These are phyloP conservation scores for Orchestia grillus DNA, from an alignment of 1,140 invertebrate genomes.

Conservation along the genomic window DNA sequence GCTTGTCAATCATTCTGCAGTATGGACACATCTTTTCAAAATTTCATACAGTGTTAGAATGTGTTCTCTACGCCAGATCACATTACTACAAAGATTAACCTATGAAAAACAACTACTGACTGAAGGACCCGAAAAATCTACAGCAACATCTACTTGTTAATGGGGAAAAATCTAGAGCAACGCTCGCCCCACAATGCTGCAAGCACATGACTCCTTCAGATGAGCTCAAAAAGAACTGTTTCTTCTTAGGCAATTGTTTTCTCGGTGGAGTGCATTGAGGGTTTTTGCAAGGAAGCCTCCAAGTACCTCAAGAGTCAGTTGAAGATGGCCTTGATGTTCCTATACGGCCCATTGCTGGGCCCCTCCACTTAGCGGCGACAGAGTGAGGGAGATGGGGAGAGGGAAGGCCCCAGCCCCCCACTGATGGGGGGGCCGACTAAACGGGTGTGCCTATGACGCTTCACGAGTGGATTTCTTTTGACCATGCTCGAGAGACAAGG, in stretches of 20 bases:
- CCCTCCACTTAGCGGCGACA: conserved; percentile 27
- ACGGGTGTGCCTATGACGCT: not conserved
- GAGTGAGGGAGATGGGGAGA: not conserved
- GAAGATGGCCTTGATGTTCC: conserved; percentile 52
- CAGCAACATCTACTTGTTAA: not conserved
- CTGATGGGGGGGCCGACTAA: not conserved
- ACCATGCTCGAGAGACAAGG: not conserved
- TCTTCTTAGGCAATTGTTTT: conserved; percentile 45
- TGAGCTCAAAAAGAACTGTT: conserved; percentile 11
- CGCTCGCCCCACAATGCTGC: not conserved
- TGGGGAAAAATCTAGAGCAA: not conserved
- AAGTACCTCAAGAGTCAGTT: conserved; percentile 49
- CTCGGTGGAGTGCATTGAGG: conserved; percentile 43
- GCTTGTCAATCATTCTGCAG: not conserved
- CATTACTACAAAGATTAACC: not conserved
- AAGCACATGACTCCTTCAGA: not conserved
- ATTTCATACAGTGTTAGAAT: not conserved
- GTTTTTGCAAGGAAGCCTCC: conserved; percentile 40
- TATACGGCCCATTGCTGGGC: conserved; percentile 29
- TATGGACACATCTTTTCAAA: not conserved
- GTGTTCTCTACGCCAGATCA: not conserved
- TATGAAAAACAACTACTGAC: not conserved
- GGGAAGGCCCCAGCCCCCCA: not conserved
- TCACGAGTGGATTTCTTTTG: not conserved
- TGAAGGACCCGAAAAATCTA: not conserved